phyloP scores from a whole-genome alignment of 2,113 vertebrate genomes.

The Dipodomys stephensi region DNA sequence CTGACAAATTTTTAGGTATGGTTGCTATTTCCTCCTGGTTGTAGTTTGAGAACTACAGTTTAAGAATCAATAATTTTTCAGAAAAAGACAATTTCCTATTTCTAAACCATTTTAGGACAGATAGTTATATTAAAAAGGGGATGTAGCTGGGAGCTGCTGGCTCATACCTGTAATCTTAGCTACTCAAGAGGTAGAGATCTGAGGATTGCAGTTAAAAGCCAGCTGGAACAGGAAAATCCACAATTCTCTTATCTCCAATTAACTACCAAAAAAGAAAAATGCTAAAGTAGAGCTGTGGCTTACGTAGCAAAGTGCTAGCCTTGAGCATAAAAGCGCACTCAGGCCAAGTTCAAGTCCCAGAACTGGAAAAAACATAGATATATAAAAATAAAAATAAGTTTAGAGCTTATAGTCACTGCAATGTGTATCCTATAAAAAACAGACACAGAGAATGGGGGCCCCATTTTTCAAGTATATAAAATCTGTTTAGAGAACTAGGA shows the following conservation, averaged over 20 bases:
- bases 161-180: no score
- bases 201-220: no score
- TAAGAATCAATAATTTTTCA: slow-evolving; percentile 46
- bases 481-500: neutral
- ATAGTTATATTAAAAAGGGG: slow-evolving; percentile 44
- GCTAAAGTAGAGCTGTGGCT: no score
- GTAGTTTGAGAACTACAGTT: neutral
- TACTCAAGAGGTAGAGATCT: no score
- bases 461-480: neutral
- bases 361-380: no score
- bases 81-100: neutral
- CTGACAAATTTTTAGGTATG: neutral
- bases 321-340: no score
- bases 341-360: no score
- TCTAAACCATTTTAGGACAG: slow-evolving; percentile 11
- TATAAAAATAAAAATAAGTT: slow-evolving; percentile 16
- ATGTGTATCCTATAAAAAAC: neutral
- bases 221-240: no score
- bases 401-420: neutral
- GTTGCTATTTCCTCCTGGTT: neutral
- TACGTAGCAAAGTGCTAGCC: no score
- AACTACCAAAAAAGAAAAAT: no score
- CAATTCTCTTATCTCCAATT: no score
- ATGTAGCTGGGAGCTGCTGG: neutral
- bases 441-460: neutral